These are phyloP conservation scores for Neodiprion pinetum DNA, from an alignment of 1,140 invertebrate species.

Conservation along the genomic window DNA sequence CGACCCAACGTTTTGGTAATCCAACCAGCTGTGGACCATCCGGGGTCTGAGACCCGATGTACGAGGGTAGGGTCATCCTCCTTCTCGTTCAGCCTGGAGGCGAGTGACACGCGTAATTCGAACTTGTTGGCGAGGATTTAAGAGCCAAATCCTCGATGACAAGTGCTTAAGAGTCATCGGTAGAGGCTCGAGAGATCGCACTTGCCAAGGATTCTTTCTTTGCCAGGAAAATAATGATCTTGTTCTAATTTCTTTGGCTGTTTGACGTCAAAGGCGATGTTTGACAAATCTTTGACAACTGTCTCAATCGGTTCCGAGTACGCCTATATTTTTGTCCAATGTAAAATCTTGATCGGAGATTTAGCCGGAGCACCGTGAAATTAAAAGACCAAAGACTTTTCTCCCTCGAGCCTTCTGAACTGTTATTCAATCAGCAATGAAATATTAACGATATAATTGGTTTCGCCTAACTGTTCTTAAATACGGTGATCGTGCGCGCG, in stretches of 20 bases:
- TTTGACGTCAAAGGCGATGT: no score
- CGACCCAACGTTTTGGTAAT: not conserved
- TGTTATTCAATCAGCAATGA: constrained; percentile 1
- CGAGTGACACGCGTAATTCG: not conserved
- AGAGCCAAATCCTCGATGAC: not conserved
- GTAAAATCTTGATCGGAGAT: not conserved
- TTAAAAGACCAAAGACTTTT: not conserved
- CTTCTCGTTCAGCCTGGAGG: no score
- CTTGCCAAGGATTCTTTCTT: not conserved
- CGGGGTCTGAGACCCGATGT: not conserved
- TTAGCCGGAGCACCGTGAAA: not conserved
- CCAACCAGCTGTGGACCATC: not conserved
- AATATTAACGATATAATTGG: constrained; percentile 6
- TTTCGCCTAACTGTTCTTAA: constrained; percentile 1
- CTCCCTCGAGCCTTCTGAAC: not conserved
- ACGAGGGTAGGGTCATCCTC: not conserved
- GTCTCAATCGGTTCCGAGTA: no score
- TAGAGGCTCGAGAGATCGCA: not conserved
- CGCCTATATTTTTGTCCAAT: not conserved
- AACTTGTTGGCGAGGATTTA: not conserved
- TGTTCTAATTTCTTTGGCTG: not conserved
- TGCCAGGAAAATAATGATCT: not conserved
- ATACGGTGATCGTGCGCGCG: not conserved
- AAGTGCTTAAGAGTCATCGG: not conserved
- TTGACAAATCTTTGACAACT: no score